A percentile compares a stretch with the other conserved stretches of the same genome.
phyloP scores from a whole-genome alignment of 1,140 invertebrate genomes.

The Cydia amplana region DNA sequence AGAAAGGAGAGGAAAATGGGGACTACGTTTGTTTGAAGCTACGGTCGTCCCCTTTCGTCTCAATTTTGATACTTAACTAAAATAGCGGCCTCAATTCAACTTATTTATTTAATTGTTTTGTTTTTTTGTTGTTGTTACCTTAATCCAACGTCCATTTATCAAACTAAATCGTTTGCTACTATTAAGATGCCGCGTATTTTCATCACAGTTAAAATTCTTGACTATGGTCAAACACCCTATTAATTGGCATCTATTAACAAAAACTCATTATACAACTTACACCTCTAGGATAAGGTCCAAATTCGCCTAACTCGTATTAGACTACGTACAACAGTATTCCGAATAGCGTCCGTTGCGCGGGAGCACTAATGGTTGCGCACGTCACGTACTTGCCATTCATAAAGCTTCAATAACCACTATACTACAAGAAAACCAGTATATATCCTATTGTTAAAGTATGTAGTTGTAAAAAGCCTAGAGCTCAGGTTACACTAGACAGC shows the following conservation, averaged over 20 bases:
- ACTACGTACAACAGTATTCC: conserved; percentile 10
- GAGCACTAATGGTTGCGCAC: conserved; percentile 7
- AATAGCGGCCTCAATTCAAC: too few relatives aligned
- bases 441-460: not conserved
- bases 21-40: too few relatives aligned
- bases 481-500: not conserved
- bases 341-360: not conserved
- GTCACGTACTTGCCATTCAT: not conserved
- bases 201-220: conserved; percentile 12
- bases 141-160: not conserved
- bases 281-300: not conserved
- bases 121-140: not conserved
- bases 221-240: conserved; percentile 5
- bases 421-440: not conserved
- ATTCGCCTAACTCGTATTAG: not conserved
- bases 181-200: not conserved
- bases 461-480: not conserved
- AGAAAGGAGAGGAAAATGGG: too few relatives aligned
- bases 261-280: not conserved
- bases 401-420: not conserved
- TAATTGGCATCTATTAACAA: not conserved
- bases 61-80: too few relatives aligned
- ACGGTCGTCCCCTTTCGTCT: too few relatives aligned
- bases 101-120: too few relatives aligned
- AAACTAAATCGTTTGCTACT: not conserved